Evolutionary conservation across 35 echinoderm and acorn worm genomes (phyloP), one percentile per base, ranked within the genome.

Genomic region (Ptychodera flava): DNA sequence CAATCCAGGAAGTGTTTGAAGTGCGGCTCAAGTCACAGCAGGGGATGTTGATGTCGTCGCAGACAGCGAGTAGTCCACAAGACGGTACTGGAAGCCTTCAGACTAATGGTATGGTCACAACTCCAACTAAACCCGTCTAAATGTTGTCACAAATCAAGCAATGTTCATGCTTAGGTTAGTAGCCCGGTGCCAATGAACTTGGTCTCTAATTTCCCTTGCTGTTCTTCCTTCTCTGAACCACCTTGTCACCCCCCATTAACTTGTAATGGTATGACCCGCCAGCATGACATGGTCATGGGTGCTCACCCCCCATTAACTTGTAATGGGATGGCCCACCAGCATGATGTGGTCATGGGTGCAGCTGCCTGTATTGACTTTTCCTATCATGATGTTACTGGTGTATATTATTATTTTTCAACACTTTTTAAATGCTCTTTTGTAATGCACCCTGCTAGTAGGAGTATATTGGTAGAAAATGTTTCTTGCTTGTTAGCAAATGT

Each of bases 1-100:
- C 93, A 34, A 94, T 94, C n/a, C 92, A 99, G 82, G 90, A 94
- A 81, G 88, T 99, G 12, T 94, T 94, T 88, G 93, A 92, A 34
- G 84, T 94, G 10, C 77, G 92, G 35, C 88, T 88, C 80, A 94
- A 99, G 35, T 81, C 86, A 0, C 85, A 94, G 31, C 45, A 64
- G 22, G 45, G 45, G 6, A 64, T 64, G 45, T 22, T 64, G 45
- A 12, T 22, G 22, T 64, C 45, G 22, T 64, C 45, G 22, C 45
- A 64, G 45, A 64, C 45, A 64, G 6, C 45, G 6, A 22, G 45
- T 22, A 64, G 45, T 64, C 45, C 45, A 6, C 6, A 22, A 12
- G 45, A 22, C 6, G 45, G 45, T 64, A 22, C 45, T 64, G 45
- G 45, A 64, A 64, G 45, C 22, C 45, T 22, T 12, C 45, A 64